Percentiles rank a stretch among this genome's conserved stretches.
Evolutionary conservation across 2,113 vertebrate genomes (phyloP).

Genomic region (Silurus meridionalis): DNA sequence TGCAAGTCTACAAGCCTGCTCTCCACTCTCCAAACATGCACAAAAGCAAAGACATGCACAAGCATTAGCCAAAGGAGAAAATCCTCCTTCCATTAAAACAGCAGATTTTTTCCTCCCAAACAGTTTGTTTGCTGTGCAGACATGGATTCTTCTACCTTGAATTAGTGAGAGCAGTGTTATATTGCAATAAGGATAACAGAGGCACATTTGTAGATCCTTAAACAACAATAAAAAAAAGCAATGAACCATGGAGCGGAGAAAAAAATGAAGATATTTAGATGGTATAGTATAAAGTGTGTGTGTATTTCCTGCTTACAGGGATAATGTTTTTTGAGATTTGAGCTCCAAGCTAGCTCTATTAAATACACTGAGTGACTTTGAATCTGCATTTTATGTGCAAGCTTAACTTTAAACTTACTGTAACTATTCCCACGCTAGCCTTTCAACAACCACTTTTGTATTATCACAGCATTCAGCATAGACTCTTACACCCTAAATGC

Average conservation of each 20-base stretch:
- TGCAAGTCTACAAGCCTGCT: not conserved
- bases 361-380: not conserved
- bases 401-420: not conserved
- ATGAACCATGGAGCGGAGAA: not conserved
- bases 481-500: not conserved
- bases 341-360: not conserved
- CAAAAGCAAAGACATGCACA: conserved; percentile 2
- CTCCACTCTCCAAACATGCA: not conserved
- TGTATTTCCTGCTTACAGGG: not conserved
- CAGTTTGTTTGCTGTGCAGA: conserved; percentile 3
- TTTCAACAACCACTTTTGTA: not conserved
- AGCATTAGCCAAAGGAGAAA: conserved; percentile 24
- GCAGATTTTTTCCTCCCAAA: not conserved
- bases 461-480: not conserved
- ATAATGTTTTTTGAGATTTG: not conserved
- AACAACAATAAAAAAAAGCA: conserved; percentile 24
- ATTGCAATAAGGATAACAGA: conserved; percentile 16
- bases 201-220: conserved; percentile 7
- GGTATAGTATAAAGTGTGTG: no score
- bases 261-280: not conserved
- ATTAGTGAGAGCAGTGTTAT: not conserved
- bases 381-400: conserved; percentile 14
- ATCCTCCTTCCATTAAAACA: conserved; percentile 12
- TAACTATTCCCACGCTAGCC: not conserved
- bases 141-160: conserved; percentile 1